Conservation (phyloP, 2,888 invertebrate species). For the Folsomia manolachei region DNA sequence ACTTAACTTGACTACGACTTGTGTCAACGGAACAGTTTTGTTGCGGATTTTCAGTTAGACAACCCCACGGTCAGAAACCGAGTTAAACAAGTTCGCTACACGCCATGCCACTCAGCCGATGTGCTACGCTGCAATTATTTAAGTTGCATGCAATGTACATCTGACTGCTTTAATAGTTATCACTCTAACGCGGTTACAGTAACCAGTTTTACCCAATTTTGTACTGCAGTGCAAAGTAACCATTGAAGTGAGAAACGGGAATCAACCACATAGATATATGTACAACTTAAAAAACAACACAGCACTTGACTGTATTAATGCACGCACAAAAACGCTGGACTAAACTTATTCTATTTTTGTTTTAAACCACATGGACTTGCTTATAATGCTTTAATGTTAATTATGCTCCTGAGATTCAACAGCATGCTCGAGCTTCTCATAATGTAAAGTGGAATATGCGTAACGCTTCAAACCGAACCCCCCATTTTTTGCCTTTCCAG, state of each 20-base stretch:
- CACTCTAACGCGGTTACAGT: too few relatives aligned
- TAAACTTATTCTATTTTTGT: conserved; percentile 1
- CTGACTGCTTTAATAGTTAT: too few relatives aligned
- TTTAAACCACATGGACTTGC: not conserved
- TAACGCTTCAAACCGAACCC: too few relatives aligned
- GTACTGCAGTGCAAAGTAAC: not conserved
- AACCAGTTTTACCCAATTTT: conserved; percentile 4
- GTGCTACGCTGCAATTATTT: not conserved
- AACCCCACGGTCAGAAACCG: not conserved
- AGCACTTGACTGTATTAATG: not conserved
- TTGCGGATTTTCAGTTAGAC: not conserved
- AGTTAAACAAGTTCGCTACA: too few relatives aligned
- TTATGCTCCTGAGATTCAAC: not conserved
- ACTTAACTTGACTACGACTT: not conserved
- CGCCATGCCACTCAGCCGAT: not conserved
- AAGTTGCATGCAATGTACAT: not conserved
- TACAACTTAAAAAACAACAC: not conserved
- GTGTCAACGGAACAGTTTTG: conserved; percentile 2
- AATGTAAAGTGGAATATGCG: too few relatives aligned
- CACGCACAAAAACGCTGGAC: not conserved
- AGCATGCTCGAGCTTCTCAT: too few relatives aligned
- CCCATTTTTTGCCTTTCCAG: too few relatives aligned
- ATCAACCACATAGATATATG: not conserved
- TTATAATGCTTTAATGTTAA: not conserved
- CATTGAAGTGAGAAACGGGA: not conserved